Base-by-base conservation (phyloP, 2,888 invertebrate genomes). In the Hypselothyrea guttata region DNA sequence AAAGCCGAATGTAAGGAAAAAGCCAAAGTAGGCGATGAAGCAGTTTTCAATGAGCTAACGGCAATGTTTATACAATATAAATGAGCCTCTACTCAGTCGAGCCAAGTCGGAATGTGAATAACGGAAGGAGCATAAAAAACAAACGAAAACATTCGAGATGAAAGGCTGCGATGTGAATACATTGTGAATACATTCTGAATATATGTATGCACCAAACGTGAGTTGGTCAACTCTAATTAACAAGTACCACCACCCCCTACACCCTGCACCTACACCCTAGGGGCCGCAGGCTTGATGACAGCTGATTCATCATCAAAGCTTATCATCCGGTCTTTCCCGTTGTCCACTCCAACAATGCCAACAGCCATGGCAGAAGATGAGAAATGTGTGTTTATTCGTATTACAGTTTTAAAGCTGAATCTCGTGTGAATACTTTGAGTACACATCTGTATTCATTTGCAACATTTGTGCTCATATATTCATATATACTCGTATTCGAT, bases 11-110 rank as follows among this genome's bases (percentile, higher is more conserved):
- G 18, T 27, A 28, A 16, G 13, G 11, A 15, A 22, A 46, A n/a
- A 34, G 12, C 9, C 3, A 18, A 27, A 40, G 46, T 7, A 12
- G 35, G 30, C 45, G 30, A 30, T 45, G 59, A 28, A 52, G 55
- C 55, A 60, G 67, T 71, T 60, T 69, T 64, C 47, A 75, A 67
- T 72, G 63, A 60, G 62, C 64, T 45, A 69, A 72, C 65, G 73
- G 64, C 62, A 40, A 55, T 84, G 71, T 68, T 84, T 81, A 78
- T 84, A 59, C 82, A 78, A 78, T 71, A 84, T 84, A 78, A 81
- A 78, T 81, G 78, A 81, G 78, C 46, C 65, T 68, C 65, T 68
- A 77, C 52, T 74, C 63, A 52, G 30, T 13, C 9, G 8, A 62
- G 44, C 75, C 22, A 22, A 61, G 53, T 61, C 53, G 52, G 41